Percentiles rank a stretch among this genome's conserved stretches.
Evolutionary conservation across 2,888 invertebrate genomes (phyloP).

Genomic region (Caenorhabditis uteleia): DNA sequence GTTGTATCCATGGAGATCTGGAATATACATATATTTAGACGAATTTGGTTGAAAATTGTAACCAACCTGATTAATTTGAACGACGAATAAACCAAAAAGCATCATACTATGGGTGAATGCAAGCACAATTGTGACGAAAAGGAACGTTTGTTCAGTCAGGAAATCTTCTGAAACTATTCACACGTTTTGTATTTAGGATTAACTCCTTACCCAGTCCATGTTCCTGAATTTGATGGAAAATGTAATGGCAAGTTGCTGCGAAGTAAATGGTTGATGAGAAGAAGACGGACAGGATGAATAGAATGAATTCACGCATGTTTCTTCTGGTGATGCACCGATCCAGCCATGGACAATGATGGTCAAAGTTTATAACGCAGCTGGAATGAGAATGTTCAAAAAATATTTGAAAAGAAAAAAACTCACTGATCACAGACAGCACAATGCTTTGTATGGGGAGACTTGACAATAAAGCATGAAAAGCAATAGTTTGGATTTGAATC

Average conservation of each 20-base stretch:
- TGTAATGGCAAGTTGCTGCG: slow-evolving; percentile 28
- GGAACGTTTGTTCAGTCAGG: slow-evolving; percentile 31
- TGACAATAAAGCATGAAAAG: slow-evolving; percentile 47
- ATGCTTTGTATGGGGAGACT: slow-evolving; percentile 45
- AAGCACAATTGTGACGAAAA: slow-evolving; percentile 43
- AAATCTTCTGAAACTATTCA: slow-evolving; percentile 35
- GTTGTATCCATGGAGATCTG: slow-evolving; percentile 45
- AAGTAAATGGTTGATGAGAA: slow-evolving; percentile 36
- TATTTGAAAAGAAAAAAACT: slow-evolving; percentile 4
- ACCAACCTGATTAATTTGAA: slow-evolving; percentile 47
- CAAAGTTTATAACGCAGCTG: slow-evolving; percentile 54
- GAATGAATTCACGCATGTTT: slow-evolving; percentile 51
- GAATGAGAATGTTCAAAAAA: slow-evolving; percentile 2
- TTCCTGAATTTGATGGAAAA: slow-evolving; percentile 22
- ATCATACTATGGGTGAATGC: slow-evolving; percentile 45
- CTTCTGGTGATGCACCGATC: slow-evolving; percentile 47
- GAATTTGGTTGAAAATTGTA: too few relatives aligned
- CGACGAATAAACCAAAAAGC: slow-evolving; percentile 40
- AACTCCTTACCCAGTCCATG: slow-evolving; percentile 34
- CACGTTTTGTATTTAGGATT: background rate
- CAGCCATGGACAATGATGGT: slow-evolving; percentile 60
- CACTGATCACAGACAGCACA: slow-evolving; percentile 55
- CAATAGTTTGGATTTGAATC: slow-evolving; percentile 43
- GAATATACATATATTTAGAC: too few relatives aligned
- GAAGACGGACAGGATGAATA: slow-evolving; percentile 47